Evolutionary conservation across 92 coral and sea anemone species (phyloP), one percentile per base, ranked within the genome.

Genomic region (Bergia puertoricense): DNA sequence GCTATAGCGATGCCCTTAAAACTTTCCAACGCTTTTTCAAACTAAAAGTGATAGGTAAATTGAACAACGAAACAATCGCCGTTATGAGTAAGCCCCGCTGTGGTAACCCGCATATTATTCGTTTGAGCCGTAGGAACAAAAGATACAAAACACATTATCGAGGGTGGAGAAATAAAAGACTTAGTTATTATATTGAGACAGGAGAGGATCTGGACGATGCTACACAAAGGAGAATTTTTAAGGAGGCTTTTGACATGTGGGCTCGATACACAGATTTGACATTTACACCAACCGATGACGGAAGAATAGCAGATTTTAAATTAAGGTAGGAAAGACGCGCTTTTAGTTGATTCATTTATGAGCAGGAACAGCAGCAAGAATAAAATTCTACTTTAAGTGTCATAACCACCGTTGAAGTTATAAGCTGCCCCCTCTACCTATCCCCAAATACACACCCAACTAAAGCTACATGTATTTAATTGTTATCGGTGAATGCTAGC

Each of bases 241-340:
- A 42, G 15, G 45, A 76, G 13, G 80, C 80, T 10, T 76, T 76
- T 42, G 56, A 76, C 8, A 76, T 76, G 80, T 76, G 80, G 80
- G 6, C 51, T 15, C 80, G 56, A 40, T 42, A 76, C 80, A 76
- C 80, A 9, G 54, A 43, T 41, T 76, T 76, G 46, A 76, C 54
- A 11, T 76, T 76, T 23, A 43, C 46, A 76, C 80, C 80, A 6
- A 43, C 48, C 37, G 80, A 76, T 43, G 8, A 15, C 9, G 48
- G 30, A 39, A 15, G 15, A 36, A 41, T 30, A 20, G 80, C 80
- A 76, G 36, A 76, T 43, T 40, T 76, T 20, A 76, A 40, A 18
- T 42, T 76, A 14, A 76, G 80, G 80, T 76, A n/a, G 36, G 69
- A 54, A 54, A 13, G 11, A 46, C 59, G 59, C 59, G 16, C 11